Evolutionary conservation across 53 echinoderm and acorn worm genomes (phyloP).

Genomic region (Stichopus horrens): DNA sequence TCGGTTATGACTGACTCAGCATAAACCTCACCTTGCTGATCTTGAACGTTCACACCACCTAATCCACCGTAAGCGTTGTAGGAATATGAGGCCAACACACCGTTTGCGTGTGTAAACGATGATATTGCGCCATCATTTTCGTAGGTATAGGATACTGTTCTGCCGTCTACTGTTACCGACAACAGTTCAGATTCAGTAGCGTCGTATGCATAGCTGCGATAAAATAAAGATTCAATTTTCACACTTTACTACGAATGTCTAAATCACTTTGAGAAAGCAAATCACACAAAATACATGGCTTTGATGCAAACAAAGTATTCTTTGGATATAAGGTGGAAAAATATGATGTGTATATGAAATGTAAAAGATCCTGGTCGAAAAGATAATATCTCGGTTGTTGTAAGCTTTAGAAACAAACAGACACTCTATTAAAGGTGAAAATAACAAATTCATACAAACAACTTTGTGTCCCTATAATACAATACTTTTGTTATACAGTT

Average conservation of each 20-base stretch:
- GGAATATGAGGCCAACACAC: not conserved
- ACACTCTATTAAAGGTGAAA: too few species aligned
- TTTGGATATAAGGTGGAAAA: too few species aligned
- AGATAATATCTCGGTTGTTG: too few species aligned
- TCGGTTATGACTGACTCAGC: slow-evolving; percentile 22
- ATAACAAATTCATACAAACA: too few species aligned
- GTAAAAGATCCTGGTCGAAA: too few species aligned
- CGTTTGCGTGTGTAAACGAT: slow-evolving; percentile 34
- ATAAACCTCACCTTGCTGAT: slow-evolving; percentile 5
- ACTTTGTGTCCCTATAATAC: too few species aligned
- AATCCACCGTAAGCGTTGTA: slow-evolving; percentile 42
- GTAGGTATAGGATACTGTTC: slow-evolving; percentile 39
- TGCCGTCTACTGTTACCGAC: slow-evolving; percentile 40
- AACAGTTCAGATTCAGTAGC: slow-evolving; percentile 10
- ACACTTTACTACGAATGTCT: not conserved
- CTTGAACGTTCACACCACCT: not conserved
- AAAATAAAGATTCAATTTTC: not conserved
- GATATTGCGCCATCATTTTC: slow-evolving; percentile 51
- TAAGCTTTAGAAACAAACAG: too few species aligned
- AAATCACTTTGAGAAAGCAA: not conserved
- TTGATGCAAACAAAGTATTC: not conserved
- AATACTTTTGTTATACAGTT: too few species aligned
- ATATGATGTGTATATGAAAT: too few species aligned
- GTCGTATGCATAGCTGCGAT: slow-evolving; percentile 52
- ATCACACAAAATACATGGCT: not conserved